phyloP scores from a whole-genome alignment of 2,888 invertebrate genomes.

The Serrognathus titanus region DNA sequence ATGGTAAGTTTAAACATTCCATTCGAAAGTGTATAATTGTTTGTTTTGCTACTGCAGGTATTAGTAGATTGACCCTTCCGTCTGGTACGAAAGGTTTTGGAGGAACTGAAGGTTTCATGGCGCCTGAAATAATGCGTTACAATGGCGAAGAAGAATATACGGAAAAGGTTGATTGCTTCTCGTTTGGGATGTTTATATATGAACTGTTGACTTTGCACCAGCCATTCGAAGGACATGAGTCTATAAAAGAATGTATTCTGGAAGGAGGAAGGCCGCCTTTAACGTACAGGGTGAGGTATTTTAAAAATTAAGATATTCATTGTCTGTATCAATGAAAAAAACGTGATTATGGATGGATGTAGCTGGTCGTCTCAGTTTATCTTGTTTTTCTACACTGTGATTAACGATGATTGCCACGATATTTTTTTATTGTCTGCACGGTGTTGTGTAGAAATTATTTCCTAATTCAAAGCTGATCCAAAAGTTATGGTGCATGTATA shows the following conservation, averaged over 20 bases:
- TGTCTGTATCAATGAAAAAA: neutral
- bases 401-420: no score
- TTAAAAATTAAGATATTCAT: constrained; percentile 1
- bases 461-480: no score
- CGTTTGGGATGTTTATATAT: constrained; percentile 98
- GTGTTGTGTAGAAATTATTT: no score
- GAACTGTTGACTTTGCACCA: constrained; percentile 89
- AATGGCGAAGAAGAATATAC: constrained; percentile 99
- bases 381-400: no score
- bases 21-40: neutral
- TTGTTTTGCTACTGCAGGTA: constrained; percentile 53
- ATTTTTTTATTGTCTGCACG: no score
- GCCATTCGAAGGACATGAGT: constrained; percentile 95
- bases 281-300: constrained; percentile 66
- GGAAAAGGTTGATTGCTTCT: constrained; percentile 98
- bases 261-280: constrained; percentile 92
- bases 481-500: no score
- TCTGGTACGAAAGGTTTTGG: constrained; percentile 96
- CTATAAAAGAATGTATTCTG: constrained; percentile 93
- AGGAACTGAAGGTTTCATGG: constrained; percentile 99
- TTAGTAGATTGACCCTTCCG: constrained; percentile 82
- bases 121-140: constrained; percentile 96
- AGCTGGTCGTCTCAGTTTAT: neutral
- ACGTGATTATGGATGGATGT: no score
- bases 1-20: constrained; percentile 56